Evolutionary conservation across 1,140 invertebrate species (phyloP).

Genomic region (Trichogramma pretiosum): DNA sequence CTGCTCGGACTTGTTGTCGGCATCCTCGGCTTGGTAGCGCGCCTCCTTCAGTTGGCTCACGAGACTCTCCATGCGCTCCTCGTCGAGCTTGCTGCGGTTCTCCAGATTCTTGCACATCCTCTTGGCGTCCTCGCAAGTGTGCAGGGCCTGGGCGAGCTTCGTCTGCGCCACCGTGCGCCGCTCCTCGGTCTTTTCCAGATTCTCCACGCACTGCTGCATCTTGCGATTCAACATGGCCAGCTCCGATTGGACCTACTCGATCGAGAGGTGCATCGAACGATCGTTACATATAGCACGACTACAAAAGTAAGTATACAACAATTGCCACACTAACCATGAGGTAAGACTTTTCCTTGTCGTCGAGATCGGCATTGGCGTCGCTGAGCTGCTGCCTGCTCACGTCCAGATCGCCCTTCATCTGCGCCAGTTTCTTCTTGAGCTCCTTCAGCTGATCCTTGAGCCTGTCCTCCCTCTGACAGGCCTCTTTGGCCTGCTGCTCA

Average conservation of each 20-base stretch:
- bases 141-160: slow-evolving; percentile 68
- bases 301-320: too few species aligned
- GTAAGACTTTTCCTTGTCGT: slow-evolving; percentile 55
- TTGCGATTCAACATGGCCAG: slow-evolving; percentile 65
- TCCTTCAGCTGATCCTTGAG: slow-evolving; percentile 59
- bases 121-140: slow-evolving; percentile 72
- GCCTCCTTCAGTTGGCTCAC: slow-evolving; percentile 67
- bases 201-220: slow-evolving; percentile 70
- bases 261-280: too few species aligned
- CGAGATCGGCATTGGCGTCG: slow-evolving; percentile 53
- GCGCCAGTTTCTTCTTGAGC: slow-evolving; percentile 58
- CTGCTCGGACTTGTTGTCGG: slow-evolving; percentile 73
- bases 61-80: slow-evolving; percentile 65
- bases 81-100: slow-evolving; percentile 63
- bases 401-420: slow-evolving; percentile 58
- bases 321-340: slow-evolving; percentile 51
- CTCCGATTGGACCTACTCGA: slow-evolving; percentile 62
- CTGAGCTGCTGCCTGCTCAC: slow-evolving; percentile 54
- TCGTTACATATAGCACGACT: too few species aligned
- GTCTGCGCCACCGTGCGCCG: slow-evolving; percentile 57
- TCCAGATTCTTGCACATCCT: slow-evolving; percentile 72
- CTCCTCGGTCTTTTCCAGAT: slow-evolving; percentile 70
- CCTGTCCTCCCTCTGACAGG: slow-evolving; percentile 55
- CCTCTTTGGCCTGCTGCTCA: slow-evolving; percentile 62
- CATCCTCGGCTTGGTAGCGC: slow-evolving; percentile 66